A percentile compares a stretch with the other conserved stretches of the same genome.
Conservation (phyloP, 2,797 vertebrate species). For the Melanotaenia trifasciata region DNA sequence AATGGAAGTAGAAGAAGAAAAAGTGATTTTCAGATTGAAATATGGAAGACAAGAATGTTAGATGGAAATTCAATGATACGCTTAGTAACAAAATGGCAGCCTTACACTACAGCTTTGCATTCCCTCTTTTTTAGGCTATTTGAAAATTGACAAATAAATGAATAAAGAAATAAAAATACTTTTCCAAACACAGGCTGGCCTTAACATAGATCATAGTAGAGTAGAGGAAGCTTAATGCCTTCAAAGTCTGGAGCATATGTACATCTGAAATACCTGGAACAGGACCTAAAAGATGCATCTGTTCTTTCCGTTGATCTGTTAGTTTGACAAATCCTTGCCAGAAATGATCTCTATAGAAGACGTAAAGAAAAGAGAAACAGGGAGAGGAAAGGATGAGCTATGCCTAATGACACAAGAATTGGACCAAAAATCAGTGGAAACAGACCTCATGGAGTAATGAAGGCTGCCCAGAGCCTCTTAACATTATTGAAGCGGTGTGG, state of each 20-base stretch:
- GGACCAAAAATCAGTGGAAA: neutral
- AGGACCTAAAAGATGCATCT: neutral
- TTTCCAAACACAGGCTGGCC: neutral
- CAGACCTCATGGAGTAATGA: neutral
- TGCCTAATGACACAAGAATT: too few relatives aligned
- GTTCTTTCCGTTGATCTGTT: neutral
- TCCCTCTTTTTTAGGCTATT: neutral
- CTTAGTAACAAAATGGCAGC: conserved; percentile 1
- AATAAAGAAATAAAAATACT: too few relatives aligned
- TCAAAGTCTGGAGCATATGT: neutral
- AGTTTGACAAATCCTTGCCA: too few relatives aligned
- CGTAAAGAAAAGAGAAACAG: too few relatives aligned
- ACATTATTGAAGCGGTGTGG: neutral
- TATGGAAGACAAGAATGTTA: conserved; percentile 2
- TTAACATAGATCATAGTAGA: neutral
- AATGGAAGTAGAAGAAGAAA: neutral
- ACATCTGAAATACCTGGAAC: neutral
- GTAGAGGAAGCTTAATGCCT: neutral
- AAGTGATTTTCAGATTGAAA: conserved; percentile 16
- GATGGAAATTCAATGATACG: conserved; percentile 1
- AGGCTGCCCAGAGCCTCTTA: neutral
- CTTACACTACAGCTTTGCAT: neutral
- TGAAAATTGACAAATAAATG: neutral
- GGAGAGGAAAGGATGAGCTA: too few relatives aligned
- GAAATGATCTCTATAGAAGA: too few relatives aligned